Conservation (phyloP, 2,888 invertebrate species). For the Pristionchus exspectatus region DNA sequence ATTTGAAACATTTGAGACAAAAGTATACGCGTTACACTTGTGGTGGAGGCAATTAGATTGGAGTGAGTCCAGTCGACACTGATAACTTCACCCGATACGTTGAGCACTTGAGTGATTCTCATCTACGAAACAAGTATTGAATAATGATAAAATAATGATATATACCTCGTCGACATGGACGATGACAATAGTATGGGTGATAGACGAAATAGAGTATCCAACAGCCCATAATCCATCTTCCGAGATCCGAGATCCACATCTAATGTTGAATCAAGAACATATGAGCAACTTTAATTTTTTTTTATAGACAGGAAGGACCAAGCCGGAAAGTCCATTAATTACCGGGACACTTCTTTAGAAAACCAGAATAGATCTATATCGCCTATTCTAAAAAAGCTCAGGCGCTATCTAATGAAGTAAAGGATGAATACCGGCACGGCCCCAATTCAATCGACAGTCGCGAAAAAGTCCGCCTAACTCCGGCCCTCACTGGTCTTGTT, state of each 20-base stretch:
- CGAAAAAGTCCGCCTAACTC: too few species aligned
- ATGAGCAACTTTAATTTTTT: background rate
- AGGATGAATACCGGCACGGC: too few species aligned
- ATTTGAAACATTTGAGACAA: background rate
- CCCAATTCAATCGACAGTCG: too few species aligned
- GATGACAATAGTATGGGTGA: background rate
- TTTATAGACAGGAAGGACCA: background rate
- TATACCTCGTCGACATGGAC: constrained; percentile 16
- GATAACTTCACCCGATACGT: background rate
- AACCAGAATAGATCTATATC: too few species aligned
- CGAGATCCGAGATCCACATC: constrained; percentile 19
- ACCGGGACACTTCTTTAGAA: too few species aligned
- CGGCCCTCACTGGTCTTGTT: too few species aligned
- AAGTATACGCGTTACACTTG: background rate
- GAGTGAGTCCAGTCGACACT: background rate
- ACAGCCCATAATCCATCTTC: constrained; percentile 19
- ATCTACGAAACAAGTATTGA: background rate
- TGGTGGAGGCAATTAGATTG: background rate
- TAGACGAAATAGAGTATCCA: background rate
- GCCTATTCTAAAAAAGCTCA: too few species aligned
- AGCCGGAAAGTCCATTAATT: too few species aligned
- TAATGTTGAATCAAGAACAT: background rate
- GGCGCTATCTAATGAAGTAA: too few species aligned
- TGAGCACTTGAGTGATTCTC: background rate
- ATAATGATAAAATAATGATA: background rate